Evolutionary conservation across 2,113 vertebrate species (phyloP), one percentile per base, ranked within the genome.

Genomic region (Brachypodius melanocephalos): DNA sequence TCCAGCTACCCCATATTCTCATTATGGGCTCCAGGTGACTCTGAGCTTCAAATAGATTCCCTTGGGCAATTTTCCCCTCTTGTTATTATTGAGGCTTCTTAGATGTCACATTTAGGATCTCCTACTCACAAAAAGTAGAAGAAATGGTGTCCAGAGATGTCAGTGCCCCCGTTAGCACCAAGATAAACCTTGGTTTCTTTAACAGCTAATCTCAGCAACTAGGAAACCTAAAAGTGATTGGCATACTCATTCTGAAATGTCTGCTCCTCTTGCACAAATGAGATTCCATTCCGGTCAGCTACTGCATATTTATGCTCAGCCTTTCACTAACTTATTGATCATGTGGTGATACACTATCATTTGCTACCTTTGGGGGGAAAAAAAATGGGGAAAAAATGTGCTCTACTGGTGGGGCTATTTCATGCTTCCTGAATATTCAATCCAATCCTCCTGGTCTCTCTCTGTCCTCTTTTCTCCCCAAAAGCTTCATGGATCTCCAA

Each of bases 281-380:
- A 97, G 97, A 97, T 97, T 97, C 97, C 96, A 94, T 90, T 95
- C 95, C 97, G 96, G 94, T 94, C 84, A 97, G 91, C 93, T 93
- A 93, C 95, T 97, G 91, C 81, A 81, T 95, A 91, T 94, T 90
- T 96, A 87, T 89, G 93, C 96, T 95, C 95, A 94, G 58, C 67
- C 45, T 96, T 95, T 94, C 65, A 58, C 95, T 79, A 94, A 93
- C 34, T 46, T 95, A 77, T 61, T 74, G 91, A 76, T 92, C 75
- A 80, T 71, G 51, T 75, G 62, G 31, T 95, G 68, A 81, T 85
- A 83, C 45, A 38, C n/a, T 79, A 66, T 83, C 55, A 57, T 86
- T 90, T 71, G 31, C 82, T 92, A 91, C 76, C 42, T 94, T 79
- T 88, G 88, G 68, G 72, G 80, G 85, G 85, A 22, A 42, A 65